Evolutionary conservation across 2,797 vertebrate species (phyloP), one percentile per base, ranked within the genome.

Genomic region (Hydrocynus forskahlii): DNA sequence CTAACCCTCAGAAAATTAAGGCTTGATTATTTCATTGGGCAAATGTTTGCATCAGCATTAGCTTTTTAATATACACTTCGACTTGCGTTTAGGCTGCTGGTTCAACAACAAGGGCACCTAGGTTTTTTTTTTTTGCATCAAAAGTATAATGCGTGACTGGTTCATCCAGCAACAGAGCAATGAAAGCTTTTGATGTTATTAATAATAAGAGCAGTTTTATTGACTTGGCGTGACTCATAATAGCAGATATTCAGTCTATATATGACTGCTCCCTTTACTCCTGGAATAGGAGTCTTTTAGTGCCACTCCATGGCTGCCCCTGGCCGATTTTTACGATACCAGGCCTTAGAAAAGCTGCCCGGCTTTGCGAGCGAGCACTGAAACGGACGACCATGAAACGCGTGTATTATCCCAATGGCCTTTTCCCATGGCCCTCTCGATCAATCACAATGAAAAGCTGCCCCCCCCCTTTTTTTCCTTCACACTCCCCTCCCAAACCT

Each of bases 371-470:
- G 69, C 86, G 81, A 67, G 74, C 84, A 60, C 68, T 75, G 78
- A 84, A 87, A 87, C 7, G 74, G 83, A 81, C 45, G 66, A 57
- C 82, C 74, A 81, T 86, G 83, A 86, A 87, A 82, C 83, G 81
- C 78, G 79, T 71, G 71, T 63, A 88, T 90, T 89, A 88, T 86
- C 81, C 87, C 73, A 79, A 71, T 75, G 84, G 87, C 86, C 82
- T 82, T 85, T 89, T 89, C 88, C 88, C 89, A 91, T 89, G 89
- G 88, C 85, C 89, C 80, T 83, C 83, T 88, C 85, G 79, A 91
- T 89, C 89, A 87, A 88, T 91, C 86, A 91, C 88, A 89, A 87
- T 88, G 88, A 86, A 89, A 85, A 81, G 78, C 78, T 63, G 62
- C 38, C 78, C 69, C 79, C 74, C 78, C 52, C 40, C 67, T 13